Evolutionary conservation across 2,113 vertebrate genomes (phyloP), one percentile per base, ranked within the genome.

Genomic region (Halcyon senegalensis): DNA sequence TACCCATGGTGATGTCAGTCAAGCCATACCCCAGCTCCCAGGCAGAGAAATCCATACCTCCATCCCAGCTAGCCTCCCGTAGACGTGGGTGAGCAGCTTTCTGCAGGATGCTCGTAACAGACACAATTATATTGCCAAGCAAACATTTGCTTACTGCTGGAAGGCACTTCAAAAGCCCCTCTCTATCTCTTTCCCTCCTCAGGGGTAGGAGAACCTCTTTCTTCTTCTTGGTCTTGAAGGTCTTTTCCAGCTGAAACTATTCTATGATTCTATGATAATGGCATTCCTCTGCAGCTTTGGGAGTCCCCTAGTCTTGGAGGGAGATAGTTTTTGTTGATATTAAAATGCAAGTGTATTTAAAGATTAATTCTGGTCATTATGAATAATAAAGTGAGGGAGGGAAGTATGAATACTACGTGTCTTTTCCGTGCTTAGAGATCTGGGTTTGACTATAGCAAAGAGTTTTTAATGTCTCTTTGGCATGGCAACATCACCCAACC

Each of bases 1-100:
- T 97, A 90, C 95, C 96, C 96, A 96, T 97, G 96, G 96, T 74
- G 93, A 97, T 96, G 92, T 84, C 95, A 93, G 89, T 94, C 93
- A 95, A 91, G 77, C 94, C 84, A 6, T 82, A 21, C 4, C 50
- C 48, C 5, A 0, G 84, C 87, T 94, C 69, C 73, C 0, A 1
- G 93, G 70, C 89, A 93, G 60, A 67, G 94, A 96, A 94, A 94
- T 92, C 95, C 89, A 90, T 14, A 73, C 70, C 86, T 84, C 60
- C 2, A 7, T 9, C 48, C 50, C 83, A 76, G 51, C 7, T 72
- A 90, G 72, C 33, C 76, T 64, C 72, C 80, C 74, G 10, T 0
- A 25, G 80, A 30, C 0, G 1, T 24, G 59, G 63, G 31, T 5
- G 66, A 92, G 85, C 28, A 43, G 28, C 55, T 83, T 94, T 64